Evolutionary conservation across 2,797 vertebrate genomes (phyloP), one percentile per base, ranked within the genome.

Genomic region (Forpus xanthops): DNA sequence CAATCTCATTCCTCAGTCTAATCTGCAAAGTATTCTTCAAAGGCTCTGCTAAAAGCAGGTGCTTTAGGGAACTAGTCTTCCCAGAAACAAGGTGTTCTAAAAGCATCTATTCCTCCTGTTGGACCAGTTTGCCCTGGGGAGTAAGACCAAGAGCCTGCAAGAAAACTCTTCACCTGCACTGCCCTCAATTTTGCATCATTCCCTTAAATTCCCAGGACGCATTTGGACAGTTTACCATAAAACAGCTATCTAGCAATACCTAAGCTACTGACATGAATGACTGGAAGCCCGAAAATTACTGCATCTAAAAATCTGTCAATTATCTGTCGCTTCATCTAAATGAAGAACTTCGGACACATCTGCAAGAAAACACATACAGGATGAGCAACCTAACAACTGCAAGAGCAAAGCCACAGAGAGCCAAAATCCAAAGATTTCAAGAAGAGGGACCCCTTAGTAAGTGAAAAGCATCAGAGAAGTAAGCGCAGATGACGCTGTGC

Each of bases 111-210:
- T 89, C 78, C 91, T 88, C 94, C 41, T 1, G 64, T 60, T 90
- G 89, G 83, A 96, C 95, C 91, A 94, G 94, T 96, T 90, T 90
- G 60, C 45, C 67, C 52, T 42, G 37, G 41, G 30, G 35, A 80
- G 39, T 5, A 31, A 61, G 56, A 73, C 18, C 4, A 4, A 62
- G 41, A 95, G 55, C 44, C 44, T 60, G 19, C 25, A 8, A 95
- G 83, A 65, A 87, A 61, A 72, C 77, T 42, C 60, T 81, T 88
- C 77, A 79, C 61, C 77, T 68, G 49, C 67, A 25, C 11, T 85
- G 75, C 80, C 68, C 53, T 56, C 53, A 2, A 7, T 47, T 82
- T 72, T 65, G 7, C 80, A 55, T 61, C 37, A 6, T 71, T 87
- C 27, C 87, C 82, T 71, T 19, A 20, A 83, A 79, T 67, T 92